Conservation (phyloP, 1,140 invertebrate genomes). For the Branchinecta lindahli region DNA sequence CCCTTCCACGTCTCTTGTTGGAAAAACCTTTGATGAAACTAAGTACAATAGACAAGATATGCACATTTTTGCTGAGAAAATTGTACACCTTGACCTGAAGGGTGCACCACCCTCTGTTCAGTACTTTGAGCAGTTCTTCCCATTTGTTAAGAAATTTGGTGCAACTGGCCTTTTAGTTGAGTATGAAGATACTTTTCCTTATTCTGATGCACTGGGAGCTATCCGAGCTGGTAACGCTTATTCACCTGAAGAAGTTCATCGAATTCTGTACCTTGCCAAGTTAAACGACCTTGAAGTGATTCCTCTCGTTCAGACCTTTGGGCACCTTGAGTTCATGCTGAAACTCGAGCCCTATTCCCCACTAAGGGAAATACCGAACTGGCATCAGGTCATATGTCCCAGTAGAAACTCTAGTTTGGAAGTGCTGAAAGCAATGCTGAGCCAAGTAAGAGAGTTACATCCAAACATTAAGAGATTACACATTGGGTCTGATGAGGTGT, state of each 20-base stretch:
- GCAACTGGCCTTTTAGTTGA: conserved; percentile 79
- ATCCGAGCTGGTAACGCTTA: conserved; percentile 64
- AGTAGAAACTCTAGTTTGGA: conserved; percentile 33
- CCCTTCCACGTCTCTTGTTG: neutral
- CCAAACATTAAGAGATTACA: conserved; percentile 31
- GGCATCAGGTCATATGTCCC: conserved; percentile 56
- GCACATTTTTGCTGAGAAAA: conserved; percentile 22
- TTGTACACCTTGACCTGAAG: conserved; percentile 63
- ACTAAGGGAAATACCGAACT: conserved; percentile 55
- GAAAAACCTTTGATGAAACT: too few relatives aligned
- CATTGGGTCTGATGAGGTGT: conserved; percentile 37
- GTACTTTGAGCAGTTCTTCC: conserved; percentile 44
- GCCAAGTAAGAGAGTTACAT: conserved; percentile 29
- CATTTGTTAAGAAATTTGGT: conserved; percentile 44
- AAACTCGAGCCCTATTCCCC: conserved; percentile 59
- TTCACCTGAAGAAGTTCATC: conserved; percentile 44
- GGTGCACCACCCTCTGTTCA: conserved; percentile 48
- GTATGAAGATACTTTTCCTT: conserved; percentile 98
- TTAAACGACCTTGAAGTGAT: conserved; percentile 59
- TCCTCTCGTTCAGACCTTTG: conserved; percentile 88
- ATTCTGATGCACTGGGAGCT: conserved; percentile 44
- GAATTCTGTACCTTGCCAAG: conserved; percentile 45
- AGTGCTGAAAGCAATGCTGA: conserved; percentile 39
- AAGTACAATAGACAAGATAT: too few relatives aligned
- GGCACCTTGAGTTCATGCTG: conserved; percentile 78